Evolutionary conservation across 2,888 invertebrate species (phyloP).

Genomic region (Gandaritis pyraliata): DNA sequence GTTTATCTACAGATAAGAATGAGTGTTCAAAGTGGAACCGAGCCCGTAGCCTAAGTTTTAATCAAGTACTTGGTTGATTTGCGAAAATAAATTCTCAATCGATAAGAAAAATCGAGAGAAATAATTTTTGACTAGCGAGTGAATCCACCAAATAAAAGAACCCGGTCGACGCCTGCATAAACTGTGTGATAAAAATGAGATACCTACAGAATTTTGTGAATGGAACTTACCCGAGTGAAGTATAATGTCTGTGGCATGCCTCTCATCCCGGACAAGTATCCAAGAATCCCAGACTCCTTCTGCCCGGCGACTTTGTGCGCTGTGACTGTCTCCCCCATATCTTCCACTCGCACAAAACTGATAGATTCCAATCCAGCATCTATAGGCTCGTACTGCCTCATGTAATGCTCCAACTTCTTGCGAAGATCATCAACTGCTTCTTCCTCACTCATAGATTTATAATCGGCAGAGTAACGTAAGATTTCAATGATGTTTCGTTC

Average conservation of each 20-base stretch:
- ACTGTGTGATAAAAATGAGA: too few relatives aligned
- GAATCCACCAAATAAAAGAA: too few relatives aligned
- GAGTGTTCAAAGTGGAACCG: constrained; percentile 15
- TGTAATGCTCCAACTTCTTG: constrained; percentile 93
- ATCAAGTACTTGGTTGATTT: too few relatives aligned
- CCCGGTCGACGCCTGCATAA: too few relatives aligned
- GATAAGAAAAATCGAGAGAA: too few relatives aligned
- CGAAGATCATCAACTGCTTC: constrained; percentile 92
- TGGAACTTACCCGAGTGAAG: constrained; percentile 91
- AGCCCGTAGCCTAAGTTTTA: too few relatives aligned
- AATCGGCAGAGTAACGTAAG: constrained; percentile 94
- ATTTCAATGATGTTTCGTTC: constrained; percentile 87
- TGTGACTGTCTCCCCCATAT: constrained; percentile 87
- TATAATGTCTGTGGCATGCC: constrained; percentile 93
- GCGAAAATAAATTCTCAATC: too few relatives aligned
- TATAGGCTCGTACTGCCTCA: constrained; percentile 91
- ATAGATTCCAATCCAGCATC: constrained; percentile 85
- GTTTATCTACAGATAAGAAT: constrained; percentile 24
- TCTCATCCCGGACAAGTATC: constrained; percentile 94
- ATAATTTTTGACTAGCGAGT: too few relatives aligned
- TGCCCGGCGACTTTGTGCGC: constrained; percentile 90
- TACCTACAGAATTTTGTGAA: too few relatives aligned
- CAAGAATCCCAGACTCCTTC: constrained; percentile 92
- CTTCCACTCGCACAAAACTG: constrained; percentile 77
- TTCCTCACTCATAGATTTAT: constrained; percentile 90